Conservation (phyloP, 2,888 invertebrate genomes). For the Sicus ferrugineus region DNA sequence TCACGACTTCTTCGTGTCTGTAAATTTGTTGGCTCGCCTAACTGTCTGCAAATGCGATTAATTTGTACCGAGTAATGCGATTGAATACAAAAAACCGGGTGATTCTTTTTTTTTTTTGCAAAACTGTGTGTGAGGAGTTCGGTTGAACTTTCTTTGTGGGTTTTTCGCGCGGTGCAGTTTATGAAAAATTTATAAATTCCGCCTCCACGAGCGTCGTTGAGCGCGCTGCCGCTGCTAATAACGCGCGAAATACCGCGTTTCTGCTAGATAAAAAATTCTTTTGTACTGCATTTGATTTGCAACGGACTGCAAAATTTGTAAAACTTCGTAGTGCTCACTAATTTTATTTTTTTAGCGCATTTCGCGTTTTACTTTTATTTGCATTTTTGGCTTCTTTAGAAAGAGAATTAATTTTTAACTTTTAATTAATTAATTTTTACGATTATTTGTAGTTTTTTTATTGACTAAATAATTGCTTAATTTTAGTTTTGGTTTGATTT, state of each 20-base stretch:
- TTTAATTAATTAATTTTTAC: constrained; percentile 39
- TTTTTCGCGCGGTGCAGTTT: constrained; percentile 12
- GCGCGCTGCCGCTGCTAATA: neutral
- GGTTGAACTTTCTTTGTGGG: constrained; percentile 34
- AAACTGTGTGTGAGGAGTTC: too few relatives aligned
- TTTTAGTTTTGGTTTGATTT: constrained; percentile 41
- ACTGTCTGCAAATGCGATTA: neutral
- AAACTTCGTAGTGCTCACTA: constrained; percentile 40
- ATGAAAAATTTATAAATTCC: constrained; percentile 31
- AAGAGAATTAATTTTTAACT: neutral
- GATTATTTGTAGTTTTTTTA: constrained; percentile 37
- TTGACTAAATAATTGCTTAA: constrained; percentile 34
- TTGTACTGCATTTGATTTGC: constrained; percentile 31
- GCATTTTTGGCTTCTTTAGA: constrained; percentile 40
- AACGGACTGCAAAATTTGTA: constrained; percentile 41
- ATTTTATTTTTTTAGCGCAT: constrained; percentile 25
- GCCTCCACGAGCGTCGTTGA: neutral
- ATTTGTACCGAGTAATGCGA: constrained; percentile 7
- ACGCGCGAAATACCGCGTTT: constrained; percentile 21
- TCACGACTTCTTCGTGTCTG: constrained; percentile 43
- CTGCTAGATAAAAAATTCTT: constrained; percentile 12
- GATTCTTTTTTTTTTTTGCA: constrained; percentile 16
- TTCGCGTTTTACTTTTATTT: constrained; percentile 32
- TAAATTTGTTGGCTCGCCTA: constrained; percentile 16
- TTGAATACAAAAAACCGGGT: constrained; percentile 32